These are phyloP conservation scores for Syrista parreyssii DNA, from an alignment of 2,888 invertebrate species.

Conservation along the genomic window DNA sequence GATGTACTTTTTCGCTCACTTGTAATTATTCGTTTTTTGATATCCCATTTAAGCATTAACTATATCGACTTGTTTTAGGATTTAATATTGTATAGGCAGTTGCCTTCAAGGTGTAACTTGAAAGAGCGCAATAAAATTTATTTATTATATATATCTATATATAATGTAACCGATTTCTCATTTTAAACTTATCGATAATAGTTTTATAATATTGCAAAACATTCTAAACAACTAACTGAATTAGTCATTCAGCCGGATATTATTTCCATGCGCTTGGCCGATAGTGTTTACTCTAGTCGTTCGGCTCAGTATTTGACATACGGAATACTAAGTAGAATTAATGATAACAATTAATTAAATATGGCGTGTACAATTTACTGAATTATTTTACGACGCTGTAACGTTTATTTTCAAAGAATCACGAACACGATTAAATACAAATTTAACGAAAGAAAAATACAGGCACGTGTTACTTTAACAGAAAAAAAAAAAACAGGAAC, in stretches of 20 bases:
- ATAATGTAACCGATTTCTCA: not conserved
- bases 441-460: not conserved
- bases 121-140: not conserved
- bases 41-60: conserved; percentile 4
- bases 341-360: too few relatives aligned
- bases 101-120: not conserved
- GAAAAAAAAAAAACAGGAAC: not conserved
- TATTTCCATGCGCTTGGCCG: not conserved
- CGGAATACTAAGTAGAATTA: not conserved
- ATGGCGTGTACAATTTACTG: not conserved
- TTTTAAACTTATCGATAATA: not conserved
- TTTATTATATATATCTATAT: conserved; percentile 4
- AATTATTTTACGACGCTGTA: not conserved
- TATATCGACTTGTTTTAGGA: not conserved
- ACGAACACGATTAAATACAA: not conserved
- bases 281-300: conserved; percentile 5
- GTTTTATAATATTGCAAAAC: conserved; percentile 3
- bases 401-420: not conserved
- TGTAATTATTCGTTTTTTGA: conserved; percentile 8
- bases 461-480: not conserved
- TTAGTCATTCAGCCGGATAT: not conserved
- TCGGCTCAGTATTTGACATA: not conserved
- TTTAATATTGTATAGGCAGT: not conserved
- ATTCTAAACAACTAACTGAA: conserved; percentile 5
- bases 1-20: conserved; percentile 45